Evolutionary conservation across 2,113 vertebrate genomes (phyloP), one percentile per base, ranked within the genome.

Genomic region (Mormoops blainvillei): DNA sequence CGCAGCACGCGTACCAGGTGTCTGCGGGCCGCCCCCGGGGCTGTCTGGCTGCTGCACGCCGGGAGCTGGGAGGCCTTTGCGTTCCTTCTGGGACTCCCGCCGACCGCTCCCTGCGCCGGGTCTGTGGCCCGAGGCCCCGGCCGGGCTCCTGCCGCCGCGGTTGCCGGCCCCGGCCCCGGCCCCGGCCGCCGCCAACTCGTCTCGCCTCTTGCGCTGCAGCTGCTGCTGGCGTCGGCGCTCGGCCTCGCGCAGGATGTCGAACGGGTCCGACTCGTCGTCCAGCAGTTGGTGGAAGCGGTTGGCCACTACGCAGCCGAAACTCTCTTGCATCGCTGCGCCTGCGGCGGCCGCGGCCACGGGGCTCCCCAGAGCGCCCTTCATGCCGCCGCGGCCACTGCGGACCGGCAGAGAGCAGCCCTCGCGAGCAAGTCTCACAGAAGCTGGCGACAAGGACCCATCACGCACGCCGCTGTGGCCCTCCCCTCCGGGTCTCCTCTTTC

Each of bases 231-330:
- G 98, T 73, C 97, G 98, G 80, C 95, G 97, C 83, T 99, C 98
- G 33, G 98, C 98, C 94, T 99, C 97, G 41, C 96, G 98, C 33
- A 99, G 98, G 83, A 99, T 52, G 96, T 99, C 99, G 91, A 99
- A 99, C 38, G 99, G 99, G 97, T 99, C 99, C 1, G 98, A 98
- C 10, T 99, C 99, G 77, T 99, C 99, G 92, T 99, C 99, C 95
- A 99, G 98, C 48, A 99, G 99, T 81, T 99, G 98, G 85, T 98
- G 98, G 98, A 99, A 99, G 97, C 99, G 98, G 98, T 99, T 99
- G 74, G 98, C 98, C 58, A 99, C 98, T 0, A 96, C 96, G 96
- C 99, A 99, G 6, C 99, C 99, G 92, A 99, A 99, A 78, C 61
- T 97, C 70, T 98, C 98, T 85, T 99, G 98, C 98, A 98, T 98